phyloP scores from a whole-genome alignment of 2,797 vertebrate species.

The Poliocrania exsul region DNA sequence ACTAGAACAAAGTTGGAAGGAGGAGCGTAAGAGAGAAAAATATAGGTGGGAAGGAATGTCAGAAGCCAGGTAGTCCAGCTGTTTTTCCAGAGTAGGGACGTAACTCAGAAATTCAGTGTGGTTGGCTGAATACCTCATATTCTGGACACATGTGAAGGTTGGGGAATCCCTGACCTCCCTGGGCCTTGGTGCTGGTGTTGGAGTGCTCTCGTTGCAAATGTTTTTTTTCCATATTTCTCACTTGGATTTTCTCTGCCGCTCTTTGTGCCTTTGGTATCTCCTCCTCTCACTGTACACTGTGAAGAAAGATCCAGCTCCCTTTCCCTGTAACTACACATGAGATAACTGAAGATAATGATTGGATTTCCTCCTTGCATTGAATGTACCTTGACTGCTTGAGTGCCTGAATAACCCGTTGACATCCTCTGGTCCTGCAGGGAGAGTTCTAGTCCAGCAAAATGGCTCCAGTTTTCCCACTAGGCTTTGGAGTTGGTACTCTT shows the following conservation, averaged over 20 bases:
- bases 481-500: not conserved
- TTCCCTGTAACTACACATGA: fast-evolving
- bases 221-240: not conserved
- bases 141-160: not conserved
- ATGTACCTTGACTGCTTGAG: not conserved
- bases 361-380: not conserved
- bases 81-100: not conserved
- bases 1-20: not conserved
- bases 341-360: fast-evolving
- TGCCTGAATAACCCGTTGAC: not conserved
- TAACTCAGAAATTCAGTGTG: not conserved
- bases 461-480: not conserved
- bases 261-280: not conserved
- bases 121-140: not conserved
- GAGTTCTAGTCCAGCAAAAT: not conserved
- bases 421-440: not conserved
- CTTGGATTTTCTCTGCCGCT: not conserved
- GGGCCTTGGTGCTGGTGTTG: not conserved
- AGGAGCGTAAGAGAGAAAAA: not conserved
- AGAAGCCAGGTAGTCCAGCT: not conserved
- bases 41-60: not conserved
- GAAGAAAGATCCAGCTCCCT: not conserved
- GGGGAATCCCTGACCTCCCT: not conserved
- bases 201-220: not conserved
- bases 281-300: not conserved